These are phyloP conservation scores for Lagopus muta DNA, from an alignment of 2,113 vertebrate genomes.

Conservation along the genomic window DNA sequence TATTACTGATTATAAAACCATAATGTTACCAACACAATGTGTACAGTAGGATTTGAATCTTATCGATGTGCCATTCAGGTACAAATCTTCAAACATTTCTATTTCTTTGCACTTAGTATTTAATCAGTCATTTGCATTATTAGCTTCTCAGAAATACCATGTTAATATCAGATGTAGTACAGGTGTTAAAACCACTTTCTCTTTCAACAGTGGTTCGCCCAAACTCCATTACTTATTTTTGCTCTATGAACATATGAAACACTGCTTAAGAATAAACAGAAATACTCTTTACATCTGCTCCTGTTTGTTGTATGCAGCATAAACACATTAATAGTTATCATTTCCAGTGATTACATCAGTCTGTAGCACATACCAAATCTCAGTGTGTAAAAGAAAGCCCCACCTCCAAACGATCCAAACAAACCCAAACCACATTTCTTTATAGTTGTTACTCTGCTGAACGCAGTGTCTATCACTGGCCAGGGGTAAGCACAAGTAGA, in stretches of 20 bases:
- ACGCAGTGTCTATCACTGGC: neutral
- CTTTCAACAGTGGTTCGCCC: neutral
- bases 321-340: neutral
- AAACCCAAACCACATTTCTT: neutral
- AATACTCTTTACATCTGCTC: neutral
- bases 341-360: neutral
- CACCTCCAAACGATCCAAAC: neutral
- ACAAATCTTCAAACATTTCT: neutral
- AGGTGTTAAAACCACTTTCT: neutral
- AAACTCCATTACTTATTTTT: neutral
- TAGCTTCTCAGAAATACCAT: neutral
- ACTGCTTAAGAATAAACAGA: neutral
- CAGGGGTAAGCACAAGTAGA: neutral
- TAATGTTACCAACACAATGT: neutral
- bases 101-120: neutral
- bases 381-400: neutral
- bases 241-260: neutral
- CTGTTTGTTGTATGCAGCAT: neutral
- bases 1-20: neutral
- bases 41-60: neutral
- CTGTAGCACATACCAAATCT: neutral
- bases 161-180: neutral
- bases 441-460: neutral
- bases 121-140: neutral
- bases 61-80: neutral